Evolutionary conservation across 2,797 vertebrate genomes (phyloP).

Genomic region (Liasis olivaceus): DNA sequence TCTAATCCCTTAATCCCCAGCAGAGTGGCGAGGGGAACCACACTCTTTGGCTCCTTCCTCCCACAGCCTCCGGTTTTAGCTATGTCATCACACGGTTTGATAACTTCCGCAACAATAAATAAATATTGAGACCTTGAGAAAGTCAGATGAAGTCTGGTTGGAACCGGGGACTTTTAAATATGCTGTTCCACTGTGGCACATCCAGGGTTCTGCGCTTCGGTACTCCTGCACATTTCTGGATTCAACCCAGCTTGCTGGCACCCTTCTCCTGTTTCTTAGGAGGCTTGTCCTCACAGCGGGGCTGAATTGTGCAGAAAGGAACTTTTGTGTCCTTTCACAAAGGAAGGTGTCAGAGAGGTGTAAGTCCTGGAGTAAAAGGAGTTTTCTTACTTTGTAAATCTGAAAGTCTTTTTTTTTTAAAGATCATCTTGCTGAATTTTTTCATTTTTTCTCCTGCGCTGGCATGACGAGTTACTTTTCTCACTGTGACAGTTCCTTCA

Average conservation of each 20-base stretch:
- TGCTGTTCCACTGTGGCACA: not conserved
- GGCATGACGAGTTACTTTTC: not conserved
- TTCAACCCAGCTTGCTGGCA: not conserved
- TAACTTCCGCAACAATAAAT: not conserved
- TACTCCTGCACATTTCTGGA: not conserved
- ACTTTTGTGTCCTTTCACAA: not conserved
- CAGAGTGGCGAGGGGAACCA: not conserved
- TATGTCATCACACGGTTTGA: not conserved
- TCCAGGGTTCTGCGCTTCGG: not conserved
- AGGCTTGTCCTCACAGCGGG: not conserved
- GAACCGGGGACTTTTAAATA: not conserved
- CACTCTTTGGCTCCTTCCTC: not conserved
- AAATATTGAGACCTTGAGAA: not conserved
- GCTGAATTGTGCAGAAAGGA: not conserved
- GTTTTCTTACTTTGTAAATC: not conserved
- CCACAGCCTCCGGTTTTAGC: not conserved
- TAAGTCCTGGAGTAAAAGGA: not conserved
- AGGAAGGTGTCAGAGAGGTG: not conserved
- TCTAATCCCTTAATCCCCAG: slow-evolving; percentile 31
- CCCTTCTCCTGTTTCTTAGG: not conserved
- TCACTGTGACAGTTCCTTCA: not conserved
- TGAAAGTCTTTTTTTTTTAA: not conserved
- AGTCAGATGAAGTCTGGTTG: not conserved
- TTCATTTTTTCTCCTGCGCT: not conserved
- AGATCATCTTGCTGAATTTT: not conserved